A percentile compares a stretch with the other conserved stretches of the same genome.
Conservation (phyloP, 2,797 vertebrate species). For the Tragopan temminckii region DNA sequence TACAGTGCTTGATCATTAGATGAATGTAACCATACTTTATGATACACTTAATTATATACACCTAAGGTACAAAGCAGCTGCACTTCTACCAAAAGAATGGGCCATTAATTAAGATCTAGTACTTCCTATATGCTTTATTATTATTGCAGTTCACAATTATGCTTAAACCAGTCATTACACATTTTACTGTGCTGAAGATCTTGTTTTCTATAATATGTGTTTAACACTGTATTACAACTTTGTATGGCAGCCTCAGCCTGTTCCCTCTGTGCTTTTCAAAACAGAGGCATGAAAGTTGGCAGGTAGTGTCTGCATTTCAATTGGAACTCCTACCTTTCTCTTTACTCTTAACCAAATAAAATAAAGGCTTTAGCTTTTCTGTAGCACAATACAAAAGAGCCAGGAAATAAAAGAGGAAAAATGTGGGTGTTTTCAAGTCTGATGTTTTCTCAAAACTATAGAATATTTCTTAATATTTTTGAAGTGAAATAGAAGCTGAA, state of each 20-base stretch:
- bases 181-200: constrained; percentile 67
- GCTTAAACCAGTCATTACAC: constrained; percentile 78
- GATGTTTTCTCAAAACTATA: constrained; percentile 40
- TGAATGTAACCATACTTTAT: constrained; percentile 53
- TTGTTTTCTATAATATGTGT: constrained; percentile 59
- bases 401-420: constrained; percentile 3
- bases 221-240: constrained; percentile 63
- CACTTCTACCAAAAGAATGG: constrained; percentile 74
- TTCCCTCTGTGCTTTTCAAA: constrained; percentile 61
- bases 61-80: constrained; percentile 71
- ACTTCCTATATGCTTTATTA: constrained; percentile 79
- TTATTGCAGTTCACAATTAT: constrained; percentile 73
- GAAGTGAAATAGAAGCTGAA: neutral
- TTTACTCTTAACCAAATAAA: constrained; percentile 53
- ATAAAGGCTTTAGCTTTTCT: constrained; percentile 58
- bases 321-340: constrained; percentile 68
- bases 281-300: constrained; percentile 67
- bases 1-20: constrained; percentile 48
- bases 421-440: constrained; percentile 40
- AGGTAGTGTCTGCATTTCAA: constrained; percentile 66
- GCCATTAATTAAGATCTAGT: constrained; percentile 79
- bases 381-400: constrained; percentile 58
- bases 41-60: constrained; percentile 76
- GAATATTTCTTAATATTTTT: constrained; percentile 41
- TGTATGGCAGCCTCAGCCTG: constrained; percentile 56